A percentile compares a stretch with the other conserved stretches of the same genome.
These are phyloP conservation scores for Crotalus tigris DNA, from an alignment of 2,113 vertebrate genomes.

Conservation along the genomic window DNA sequence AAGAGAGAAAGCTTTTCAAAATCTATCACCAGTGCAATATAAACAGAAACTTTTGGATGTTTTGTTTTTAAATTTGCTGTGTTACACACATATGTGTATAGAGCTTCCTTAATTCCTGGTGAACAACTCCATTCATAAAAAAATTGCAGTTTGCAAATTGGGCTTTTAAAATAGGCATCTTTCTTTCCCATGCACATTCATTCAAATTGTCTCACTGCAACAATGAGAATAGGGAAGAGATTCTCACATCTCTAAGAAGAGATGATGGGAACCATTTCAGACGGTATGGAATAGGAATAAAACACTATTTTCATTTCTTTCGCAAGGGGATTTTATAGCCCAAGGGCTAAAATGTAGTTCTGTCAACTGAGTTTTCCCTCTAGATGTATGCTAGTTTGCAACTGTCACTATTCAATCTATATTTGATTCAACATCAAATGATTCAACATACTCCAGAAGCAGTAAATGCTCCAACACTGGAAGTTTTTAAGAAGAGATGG, in stretches of 20 bases:
- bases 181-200: background rate
- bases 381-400: background rate
- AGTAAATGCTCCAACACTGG: no score
- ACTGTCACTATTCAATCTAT: background rate
- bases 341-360: background rate
- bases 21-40: background rate
- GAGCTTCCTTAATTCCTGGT: background rate
- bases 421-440: background rate
- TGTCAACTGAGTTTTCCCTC: background rate
- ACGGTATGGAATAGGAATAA: background rate
- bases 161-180: background rate
- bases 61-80: background rate
- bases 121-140: background rate
- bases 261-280: background rate
- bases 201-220: background rate
- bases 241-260: accelerated
- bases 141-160: background rate
- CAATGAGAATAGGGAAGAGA: background rate
- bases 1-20: background rate
- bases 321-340: background rate
- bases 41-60: background rate
- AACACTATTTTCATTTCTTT: accelerated
- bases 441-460: no score
- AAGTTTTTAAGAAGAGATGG: no score
- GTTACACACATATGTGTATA: background rate